phyloP scores from a whole-genome alignment of 1,140 invertebrate genomes.

The Drosophila repletoides region DNA sequence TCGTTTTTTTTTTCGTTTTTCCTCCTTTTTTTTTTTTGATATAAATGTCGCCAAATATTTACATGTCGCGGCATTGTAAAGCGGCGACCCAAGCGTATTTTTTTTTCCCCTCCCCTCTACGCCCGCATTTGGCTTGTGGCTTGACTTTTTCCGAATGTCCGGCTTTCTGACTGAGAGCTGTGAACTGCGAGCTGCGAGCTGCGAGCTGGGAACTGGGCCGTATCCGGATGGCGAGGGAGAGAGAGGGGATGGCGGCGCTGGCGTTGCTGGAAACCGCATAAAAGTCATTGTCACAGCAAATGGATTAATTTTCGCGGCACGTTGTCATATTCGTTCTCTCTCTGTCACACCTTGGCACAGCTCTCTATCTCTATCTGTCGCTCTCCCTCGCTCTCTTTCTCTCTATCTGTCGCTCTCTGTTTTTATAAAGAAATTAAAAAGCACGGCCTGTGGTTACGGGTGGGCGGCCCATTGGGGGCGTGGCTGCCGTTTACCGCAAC shows the following conservation, averaged over 20 bases:
- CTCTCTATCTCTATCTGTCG: conserved; percentile 1
- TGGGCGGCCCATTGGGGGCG: conserved; percentile 1
- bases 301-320: conserved; percentile 80
- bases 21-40: conserved; percentile 46
- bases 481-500: conserved; percentile 64
- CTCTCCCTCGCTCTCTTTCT: conserved; percentile 6
- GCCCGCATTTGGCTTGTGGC: conserved; percentile 70
- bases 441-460: conserved; percentile 49
- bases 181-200: not conserved
- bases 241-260: conserved; percentile 40
- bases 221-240: conserved; percentile 44
- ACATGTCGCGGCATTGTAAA: conserved; percentile 73
- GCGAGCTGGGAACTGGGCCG: conserved; percentile 15
- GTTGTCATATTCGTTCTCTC: conserved; percentile 63
- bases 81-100: conserved; percentile 21
- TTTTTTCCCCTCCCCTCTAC: conserved; percentile 11
- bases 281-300: conserved; percentile 81
- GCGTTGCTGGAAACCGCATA: conserved; percentile 76
- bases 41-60: conserved; percentile 79
- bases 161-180: conserved; percentile 10
- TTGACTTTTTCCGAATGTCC: conserved; percentile 63
- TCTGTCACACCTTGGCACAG: not conserved
- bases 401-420: not conserved
- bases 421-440: conserved; percentile 74
- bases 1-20: not conserved